Base-by-base conservation (phyloP, 2,797 vertebrate species). In the Lithobates sylvaticus region DNA sequence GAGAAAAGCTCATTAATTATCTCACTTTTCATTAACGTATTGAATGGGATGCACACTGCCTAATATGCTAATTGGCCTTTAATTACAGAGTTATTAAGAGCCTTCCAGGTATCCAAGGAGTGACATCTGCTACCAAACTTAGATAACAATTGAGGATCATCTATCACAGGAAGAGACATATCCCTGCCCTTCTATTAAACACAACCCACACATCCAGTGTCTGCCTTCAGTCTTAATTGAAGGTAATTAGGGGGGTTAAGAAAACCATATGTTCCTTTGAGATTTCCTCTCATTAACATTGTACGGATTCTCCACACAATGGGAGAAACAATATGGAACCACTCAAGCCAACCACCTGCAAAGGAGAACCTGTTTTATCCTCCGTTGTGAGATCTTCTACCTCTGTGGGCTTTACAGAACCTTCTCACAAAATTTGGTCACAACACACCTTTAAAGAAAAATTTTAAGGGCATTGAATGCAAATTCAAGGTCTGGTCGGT, bases 31-130 rank as follows among this genome's bases (percentile, higher is more conserved):
- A 80, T 91, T 93, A 91, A 87, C 88, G 68, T 18, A 89, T 90
- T 90, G 90, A 87, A 75, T 90, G 89, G 91, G 92, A 90, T 90
- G 89, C 84, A 89, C 89, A 89, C 90, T 90, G 89, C 90, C 88
- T 92, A 92, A 93, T 92, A 91, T 92, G 91, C 91, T 93, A 92
- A 93, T 93, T 93, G 92, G 87, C 84, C 91, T 92, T 92, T 93
- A 93, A 93, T 93, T 93, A 93, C 90, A 85, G 91, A 90, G 90
- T 93, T 93, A 93, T 93, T 93, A 91, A 27, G 89, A 81, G 87
- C 91, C 91, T 89, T 58, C 78, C 89, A 93, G 91, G 91, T 91
- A 36, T 91, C 91, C 84, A 81, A 42, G 82, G 88, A 92, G 91
- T 92, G 92, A 89, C 90, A 88, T 84, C 89, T 88, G 91, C 90